These are phyloP conservation scores for Spialia ferax DNA, from an alignment of 2,888 invertebrate species.

Conservation along the genomic window DNA sequence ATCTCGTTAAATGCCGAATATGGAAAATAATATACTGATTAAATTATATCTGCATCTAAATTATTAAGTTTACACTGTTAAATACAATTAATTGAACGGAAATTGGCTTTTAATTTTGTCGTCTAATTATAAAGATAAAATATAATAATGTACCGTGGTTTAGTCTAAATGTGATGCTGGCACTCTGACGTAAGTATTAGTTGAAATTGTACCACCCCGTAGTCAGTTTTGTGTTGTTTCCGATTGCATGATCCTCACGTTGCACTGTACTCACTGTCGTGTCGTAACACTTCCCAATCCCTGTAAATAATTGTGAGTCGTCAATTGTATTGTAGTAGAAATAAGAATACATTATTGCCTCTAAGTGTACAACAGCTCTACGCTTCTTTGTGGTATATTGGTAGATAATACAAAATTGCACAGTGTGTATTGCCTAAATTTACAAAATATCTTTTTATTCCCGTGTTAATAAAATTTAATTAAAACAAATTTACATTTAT, in stretches of 20 bases:
- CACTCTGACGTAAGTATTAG: constrained; percentile 65
- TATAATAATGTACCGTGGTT: constrained; percentile 50
- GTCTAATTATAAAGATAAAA: constrained; percentile 65
- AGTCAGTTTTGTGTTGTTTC: constrained; percentile 54
- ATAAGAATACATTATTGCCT: constrained; percentile 6
- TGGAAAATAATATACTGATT: constrained; percentile 5
- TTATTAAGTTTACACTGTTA: constrained; percentile 26
- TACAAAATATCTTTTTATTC: not conserved
- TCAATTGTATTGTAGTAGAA: constrained; percentile 14
- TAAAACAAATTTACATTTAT: not conserved
- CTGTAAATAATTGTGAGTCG: constrained; percentile 29
- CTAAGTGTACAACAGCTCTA: not conserved
- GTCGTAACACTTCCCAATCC: constrained; percentile 33
- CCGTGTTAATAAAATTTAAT: not conserved
- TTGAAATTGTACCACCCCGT: constrained; percentile 72
- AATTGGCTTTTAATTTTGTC: constrained; percentile 41
- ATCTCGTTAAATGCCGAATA: constrained; percentile 87
- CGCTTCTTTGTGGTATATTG: constrained; percentile 13
- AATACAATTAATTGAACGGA: constrained; percentile 25
- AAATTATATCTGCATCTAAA: constrained; percentile 21
- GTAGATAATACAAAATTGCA: not conserved
- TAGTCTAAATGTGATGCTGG: constrained; percentile 37
- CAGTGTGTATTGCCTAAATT: not conserved
- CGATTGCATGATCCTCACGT: constrained; percentile 55
- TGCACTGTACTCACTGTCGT: constrained; percentile 50